Base-by-base conservation (phyloP, 2,888 invertebrate genomes). In the Eupithecia insigniata region DNA sequence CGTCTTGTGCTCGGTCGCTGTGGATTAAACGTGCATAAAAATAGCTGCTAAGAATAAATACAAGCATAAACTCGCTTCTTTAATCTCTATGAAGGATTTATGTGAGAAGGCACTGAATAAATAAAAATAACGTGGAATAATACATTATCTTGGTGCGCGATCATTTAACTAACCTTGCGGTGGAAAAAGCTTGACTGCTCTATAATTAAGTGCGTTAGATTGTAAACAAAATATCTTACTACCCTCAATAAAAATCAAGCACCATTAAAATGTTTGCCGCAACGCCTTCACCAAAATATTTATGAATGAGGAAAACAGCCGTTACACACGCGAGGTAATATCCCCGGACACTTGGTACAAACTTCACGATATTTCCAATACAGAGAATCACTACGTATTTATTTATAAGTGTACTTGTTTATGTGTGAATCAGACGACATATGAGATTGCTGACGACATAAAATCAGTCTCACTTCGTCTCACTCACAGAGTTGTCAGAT, bases 301-400 rank as follows among this genome's bases (percentile, higher is more conserved):
- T 76, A 74, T 74, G 74, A 71, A 75, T 66, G 67, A 72, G 72
- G 72, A 74, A 75, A 75, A 73, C 36, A 22, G 36, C 70, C 66
- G 72, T 76, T 76, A 74, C 70, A 71, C 77, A 75, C 76, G 74
- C 76, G 65, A 60, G 28, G 22, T 18, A 18, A 30, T 18, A n/a
- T 14, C 28, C 30, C 30, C 30, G 60, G 60, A 60, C 60, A 60
- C 28, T 60, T 60, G 28, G 8, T 30, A 30, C 60, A 60, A 60
- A 30, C 30, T 60, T 60, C 18, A 10, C 30, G 30, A 60, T 30
- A 60, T 18, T 30, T 18, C 18, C 43, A 43, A 43, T 43, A 43
- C 43, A 43, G 43, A 43, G n/a, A 18, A 18, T 16, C 18, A 3
- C 12, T 10, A 12, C 36, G 36, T 14, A 36, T 36, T 36, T 14